Base-by-base conservation (phyloP, 2,797 vertebrate species). In the Sebastiscus albofasciatus region DNA sequence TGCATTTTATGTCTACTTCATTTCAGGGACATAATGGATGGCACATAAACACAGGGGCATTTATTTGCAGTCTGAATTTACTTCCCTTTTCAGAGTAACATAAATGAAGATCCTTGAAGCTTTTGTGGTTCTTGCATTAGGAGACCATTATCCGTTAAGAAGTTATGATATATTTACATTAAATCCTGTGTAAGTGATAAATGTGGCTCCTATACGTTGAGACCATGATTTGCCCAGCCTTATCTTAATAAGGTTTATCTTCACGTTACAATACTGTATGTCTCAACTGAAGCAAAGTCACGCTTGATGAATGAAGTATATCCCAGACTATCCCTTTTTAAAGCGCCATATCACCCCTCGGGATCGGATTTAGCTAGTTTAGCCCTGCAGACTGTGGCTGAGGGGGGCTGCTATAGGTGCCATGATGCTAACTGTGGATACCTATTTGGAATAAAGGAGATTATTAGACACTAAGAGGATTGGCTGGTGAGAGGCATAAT, bases 391-490 rank as follows among this genome's bases (percentile, higher is more conserved):
- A 56, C 62, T 69, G 29, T 39, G 49, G 39, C 60, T 77, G 27
- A 84, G 58, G 85, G 85, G 8, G 22, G 85, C 24, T 80, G 77
- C 22, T 59, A 42, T 16, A 78, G 84, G 62, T 31, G 70, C 73
- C 85, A 29, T 76, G 74, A 90, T 39, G 75, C 76, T 13, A 90
- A 82, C 87, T 83, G 61, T 36, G 20, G 72, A 74, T 76, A 85
- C 52, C 65, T 76, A 62, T 91, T 89, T 92, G 68, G 74, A 92
- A 91, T 82, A 92, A 91, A 87, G 79, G 65, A 80, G 83, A 90
- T 94, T 92, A 93, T 93, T 86, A 83, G 69, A 70, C 88, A 34
- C 76, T 84, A 94, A 94, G 91, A 93, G 80, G 92, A 94, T 96
- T 95, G 92, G 75, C 81, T 93, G 90, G 85, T 83, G 80, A 86